Conservation (phyloP, 1,140 invertebrate genomes). For the Cydia pomonella region DNA sequence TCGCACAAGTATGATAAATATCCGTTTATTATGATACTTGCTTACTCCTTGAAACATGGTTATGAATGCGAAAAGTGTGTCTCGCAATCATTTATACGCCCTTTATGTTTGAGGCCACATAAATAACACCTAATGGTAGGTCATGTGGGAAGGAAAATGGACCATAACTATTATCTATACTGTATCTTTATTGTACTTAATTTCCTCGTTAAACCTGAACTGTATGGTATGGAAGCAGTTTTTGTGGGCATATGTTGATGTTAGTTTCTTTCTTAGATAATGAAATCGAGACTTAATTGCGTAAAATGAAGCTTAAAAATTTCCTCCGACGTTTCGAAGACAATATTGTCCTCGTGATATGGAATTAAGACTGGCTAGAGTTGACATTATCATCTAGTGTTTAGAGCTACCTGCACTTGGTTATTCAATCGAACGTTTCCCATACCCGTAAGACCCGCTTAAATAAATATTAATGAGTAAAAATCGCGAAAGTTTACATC, state of each 20-base stretch:
- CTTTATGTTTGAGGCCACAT: conserved; percentile 26
- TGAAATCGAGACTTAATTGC: too few species aligned
- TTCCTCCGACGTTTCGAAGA: too few species aligned
- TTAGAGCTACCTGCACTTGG: too few species aligned
- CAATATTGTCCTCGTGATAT: too few species aligned
- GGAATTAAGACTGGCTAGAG: too few species aligned
- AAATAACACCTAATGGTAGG: conserved; percentile 29
- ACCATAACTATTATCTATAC: conserved; percentile 28
- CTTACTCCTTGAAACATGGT: conserved; percentile 31
- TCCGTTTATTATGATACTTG: conserved; percentile 33
- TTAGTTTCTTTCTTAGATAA: background rate
- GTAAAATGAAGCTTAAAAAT: too few species aligned
- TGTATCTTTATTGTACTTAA: conserved; percentile 22
- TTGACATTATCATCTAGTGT: too few species aligned
- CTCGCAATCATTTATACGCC: conserved; percentile 31
- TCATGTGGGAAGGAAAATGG: conserved; percentile 23
- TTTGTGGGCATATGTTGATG: background rate
- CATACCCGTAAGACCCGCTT: too few species aligned
- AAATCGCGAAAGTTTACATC: too few species aligned
- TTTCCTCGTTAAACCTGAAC: background rate
- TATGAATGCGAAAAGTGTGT: conserved; percentile 30
- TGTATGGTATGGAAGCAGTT: background rate
- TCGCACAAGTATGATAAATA: conserved; percentile 29
- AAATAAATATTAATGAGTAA: too few species aligned
- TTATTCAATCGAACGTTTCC: too few species aligned